phyloP scores from a whole-genome alignment of 2,888 invertebrate species.

The Nebria brevicollis region DNA sequence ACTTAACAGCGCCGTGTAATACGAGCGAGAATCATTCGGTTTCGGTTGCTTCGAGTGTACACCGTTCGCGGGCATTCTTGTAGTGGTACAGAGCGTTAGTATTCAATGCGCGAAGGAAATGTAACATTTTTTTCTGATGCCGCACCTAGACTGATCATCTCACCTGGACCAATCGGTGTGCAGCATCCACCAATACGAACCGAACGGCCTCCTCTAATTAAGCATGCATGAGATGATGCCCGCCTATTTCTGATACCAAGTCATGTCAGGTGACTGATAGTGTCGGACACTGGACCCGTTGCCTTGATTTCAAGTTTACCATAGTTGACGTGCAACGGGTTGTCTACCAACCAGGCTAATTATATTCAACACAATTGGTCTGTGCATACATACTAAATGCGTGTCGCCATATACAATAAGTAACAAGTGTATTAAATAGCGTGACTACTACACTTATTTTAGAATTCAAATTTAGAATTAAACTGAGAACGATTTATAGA shows the following conservation, averaged over 20 bases:
- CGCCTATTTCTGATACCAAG: constrained; percentile 64
- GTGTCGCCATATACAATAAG: too few species aligned
- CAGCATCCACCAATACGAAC: constrained; percentile 51
- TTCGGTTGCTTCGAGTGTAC: not conserved
- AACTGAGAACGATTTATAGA: too few species aligned
- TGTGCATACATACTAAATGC: too few species aligned
- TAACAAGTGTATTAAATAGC: too few species aligned
- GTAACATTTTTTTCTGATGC: constrained; percentile 48
- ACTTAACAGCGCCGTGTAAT: not conserved
- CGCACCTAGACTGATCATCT: constrained; percentile 51
- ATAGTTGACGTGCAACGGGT: not conserved
- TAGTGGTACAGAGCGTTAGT: constrained; percentile 51
- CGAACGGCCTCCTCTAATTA: constrained; percentile 59
- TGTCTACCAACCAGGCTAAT: constrained; percentile 2
- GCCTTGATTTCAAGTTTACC: constrained; percentile 5
- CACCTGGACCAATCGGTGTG: constrained; percentile 58
- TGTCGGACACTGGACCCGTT: constrained; percentile 47
- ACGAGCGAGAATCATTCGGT: not conserved
- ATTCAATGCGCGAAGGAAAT: constrained; percentile 43
- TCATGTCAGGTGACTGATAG: constrained; percentile 62
- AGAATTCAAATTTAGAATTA: too few species aligned
- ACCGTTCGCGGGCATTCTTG: constrained; percentile 52
- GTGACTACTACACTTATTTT: too few species aligned
- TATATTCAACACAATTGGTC: not conserved
- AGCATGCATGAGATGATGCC: constrained; percentile 58